A percentile compares a stretch with the other conserved stretches of the same genome.
Evolutionary conservation across 2,797 vertebrate genomes (phyloP).

Genomic region (Picus viridis): DNA sequence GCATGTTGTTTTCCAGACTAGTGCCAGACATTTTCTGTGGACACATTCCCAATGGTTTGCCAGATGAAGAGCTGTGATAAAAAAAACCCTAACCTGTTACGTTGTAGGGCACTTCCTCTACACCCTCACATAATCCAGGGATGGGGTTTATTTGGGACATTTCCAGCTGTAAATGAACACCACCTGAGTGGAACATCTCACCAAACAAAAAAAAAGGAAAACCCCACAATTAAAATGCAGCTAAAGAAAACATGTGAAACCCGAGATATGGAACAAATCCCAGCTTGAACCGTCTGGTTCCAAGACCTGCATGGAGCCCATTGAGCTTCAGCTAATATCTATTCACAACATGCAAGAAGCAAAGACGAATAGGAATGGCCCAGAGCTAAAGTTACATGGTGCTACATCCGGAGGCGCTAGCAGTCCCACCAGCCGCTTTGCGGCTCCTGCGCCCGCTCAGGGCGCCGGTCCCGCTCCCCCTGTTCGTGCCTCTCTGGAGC

Average conservation of each 20-base stretch:
- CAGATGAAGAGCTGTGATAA: not conserved
- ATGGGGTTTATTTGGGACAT: not conserved
- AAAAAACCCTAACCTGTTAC: not conserved
- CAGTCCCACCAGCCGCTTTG: not conserved
- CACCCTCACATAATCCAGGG: not conserved
- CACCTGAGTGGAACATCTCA: not conserved
- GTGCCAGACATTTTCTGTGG: not conserved
- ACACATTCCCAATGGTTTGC: not conserved
- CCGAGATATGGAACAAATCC: constrained; percentile 65
- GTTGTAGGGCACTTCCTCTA: not conserved
- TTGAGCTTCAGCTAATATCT: constrained; percentile 63
- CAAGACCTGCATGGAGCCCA: constrained; percentile 36
- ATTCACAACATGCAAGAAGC: constrained; percentile 66
- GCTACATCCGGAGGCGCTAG: rapidly evolving
- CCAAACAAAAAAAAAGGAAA: constrained; percentile 12
- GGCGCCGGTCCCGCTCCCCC: rapidly evolving
- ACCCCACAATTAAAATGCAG: constrained; percentile 43
- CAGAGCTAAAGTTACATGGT: not conserved
- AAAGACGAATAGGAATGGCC: constrained; percentile 41
- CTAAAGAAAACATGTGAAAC: constrained; percentile 60
- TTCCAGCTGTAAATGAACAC: not conserved
- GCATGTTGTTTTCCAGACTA: not conserved
- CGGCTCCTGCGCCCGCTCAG: not conserved
- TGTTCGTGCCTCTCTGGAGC: rapidly evolving
- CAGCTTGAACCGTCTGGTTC: constrained; percentile 64